Conservation (phyloP, 2,113 vertebrate species). For the Pygoscelis adeliae region DNA sequence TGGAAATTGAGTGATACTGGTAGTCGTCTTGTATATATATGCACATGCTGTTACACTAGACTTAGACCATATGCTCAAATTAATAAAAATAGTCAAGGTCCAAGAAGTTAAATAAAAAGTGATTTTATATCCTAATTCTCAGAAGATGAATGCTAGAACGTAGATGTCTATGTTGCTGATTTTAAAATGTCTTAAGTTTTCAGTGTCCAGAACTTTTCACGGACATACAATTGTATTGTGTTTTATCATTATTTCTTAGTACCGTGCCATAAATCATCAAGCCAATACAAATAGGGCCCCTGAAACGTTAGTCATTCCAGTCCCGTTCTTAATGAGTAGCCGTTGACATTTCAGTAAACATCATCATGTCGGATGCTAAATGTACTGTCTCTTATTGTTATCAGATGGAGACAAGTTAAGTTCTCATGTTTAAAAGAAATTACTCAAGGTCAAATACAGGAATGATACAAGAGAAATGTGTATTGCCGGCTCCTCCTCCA, state of each 20-base stretch:
- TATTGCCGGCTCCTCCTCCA: background rate
- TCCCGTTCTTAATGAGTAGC: background rate
- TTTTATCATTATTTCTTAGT: background rate
- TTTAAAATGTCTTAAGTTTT: background rate
- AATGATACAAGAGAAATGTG: background rate
- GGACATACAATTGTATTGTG: background rate
- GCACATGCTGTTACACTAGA: background rate
- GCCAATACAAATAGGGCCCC: background rate
- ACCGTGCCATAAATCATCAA: background rate
- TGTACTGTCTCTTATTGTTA: background rate
- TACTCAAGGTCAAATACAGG: background rate
- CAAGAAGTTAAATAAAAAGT: background rate
- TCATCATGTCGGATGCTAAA: background rate
- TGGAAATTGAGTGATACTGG: background rate
- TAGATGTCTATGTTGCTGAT: background rate
- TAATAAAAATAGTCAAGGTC: background rate
- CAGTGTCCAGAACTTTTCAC: background rate
- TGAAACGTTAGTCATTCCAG: background rate
- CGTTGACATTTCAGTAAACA: background rate
- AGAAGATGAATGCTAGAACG: rapidly evolving
- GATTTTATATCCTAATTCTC: background rate
- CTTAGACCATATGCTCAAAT: background rate
- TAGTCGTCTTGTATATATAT: background rate
- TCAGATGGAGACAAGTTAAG: background rate
- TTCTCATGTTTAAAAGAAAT: background rate